Evolutionary conservation across 1,140 invertebrate genomes (phyloP), one percentile per base, ranked within the genome.

Genomic region (Pseudomyrmex sp.): DNA sequence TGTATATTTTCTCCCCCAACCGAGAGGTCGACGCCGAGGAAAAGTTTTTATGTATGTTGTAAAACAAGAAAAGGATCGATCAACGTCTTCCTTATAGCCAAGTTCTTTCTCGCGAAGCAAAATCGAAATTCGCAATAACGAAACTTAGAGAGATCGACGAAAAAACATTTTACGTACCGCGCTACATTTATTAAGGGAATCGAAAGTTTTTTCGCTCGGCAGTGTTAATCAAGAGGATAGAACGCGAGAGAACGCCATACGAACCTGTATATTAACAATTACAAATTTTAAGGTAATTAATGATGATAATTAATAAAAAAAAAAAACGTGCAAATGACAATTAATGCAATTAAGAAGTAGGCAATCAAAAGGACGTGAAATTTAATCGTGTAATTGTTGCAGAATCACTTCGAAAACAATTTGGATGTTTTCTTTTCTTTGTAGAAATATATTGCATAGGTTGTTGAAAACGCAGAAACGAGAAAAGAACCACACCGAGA

Each of bases 81-180:
- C 44, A 79, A 70, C 20, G 76, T 79, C 76, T 70, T 79, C 76
- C 76, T 70, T 70, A 79, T 52, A 79, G 15, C 15, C 54, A 35
- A 68, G 63, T 79, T 68, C 35, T 35, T 79, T 69, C 52, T 79
- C 65, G 54, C 52, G 15, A 79, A 13, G 9, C 20, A 76, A 63
- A 66, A 66, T 79, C 23, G 9, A 69, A 46, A 68, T 2, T 48
- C 50, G 61, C 20, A 70, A 56, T 5, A 13, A 79, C 58, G 20
- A 58, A 59, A 79, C 58, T 79, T 70, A 70, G 35, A 35, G 35
- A 35, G 35, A 35, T 35, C 35, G 35, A 35, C 35, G 35, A 35
- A 35, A 35, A 35, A 35, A 4, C 4, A 35, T 35, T 35, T 35
- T 35, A 5, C 35, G 35, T 7, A 48, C 15, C 5, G 20, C 50